Evolutionary conservation across 1,140 invertebrate genomes (phyloP).

Genomic region (Aplysia californica): DNA sequence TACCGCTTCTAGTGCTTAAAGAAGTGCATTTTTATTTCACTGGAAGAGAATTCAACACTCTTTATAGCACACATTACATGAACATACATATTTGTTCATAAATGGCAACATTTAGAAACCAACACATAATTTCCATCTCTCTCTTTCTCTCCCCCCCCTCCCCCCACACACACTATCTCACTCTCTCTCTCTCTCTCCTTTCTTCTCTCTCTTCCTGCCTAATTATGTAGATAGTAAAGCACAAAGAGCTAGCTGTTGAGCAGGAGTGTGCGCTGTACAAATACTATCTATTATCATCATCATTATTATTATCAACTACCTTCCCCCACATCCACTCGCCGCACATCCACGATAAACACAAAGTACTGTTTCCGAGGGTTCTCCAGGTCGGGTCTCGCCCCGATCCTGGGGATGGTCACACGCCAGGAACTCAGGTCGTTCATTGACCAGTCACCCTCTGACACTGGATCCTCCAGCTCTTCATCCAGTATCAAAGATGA

Average conservation of each 20-base stretch:
- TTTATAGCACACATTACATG: not conserved
- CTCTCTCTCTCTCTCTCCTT: too few species aligned
- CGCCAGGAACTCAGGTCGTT: constrained; percentile 79
- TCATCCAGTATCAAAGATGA: constrained; percentile 52
- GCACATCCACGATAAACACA: constrained; percentile 76
- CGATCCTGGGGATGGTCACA: constrained; percentile 75
- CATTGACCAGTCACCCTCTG: constrained; percentile 61
- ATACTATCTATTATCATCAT: too few species aligned
- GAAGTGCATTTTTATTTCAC: too few species aligned
- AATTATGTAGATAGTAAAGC: too few species aligned
- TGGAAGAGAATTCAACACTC: too few species aligned
- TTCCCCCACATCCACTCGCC: constrained; percentile 70
- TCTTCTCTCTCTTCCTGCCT: too few species aligned
- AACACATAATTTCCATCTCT: not conserved
- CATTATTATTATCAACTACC: too few species aligned
- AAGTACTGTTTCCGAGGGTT: constrained; percentile 65
- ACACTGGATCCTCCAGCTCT: constrained; percentile 34
- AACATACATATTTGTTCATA: not conserved
- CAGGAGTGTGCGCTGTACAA: too few species aligned
- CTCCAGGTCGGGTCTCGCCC: constrained; percentile 68
- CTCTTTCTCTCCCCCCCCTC: too few species aligned
- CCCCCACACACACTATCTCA: too few species aligned
- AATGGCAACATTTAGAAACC: not conserved
- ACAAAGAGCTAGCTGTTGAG: too few species aligned
- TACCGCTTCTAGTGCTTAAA: too few species aligned